These are phyloP conservation scores for Meriones unguiculatus DNA, from an alignment of 2,113 vertebrate species.

Conservation along the genomic window DNA sequence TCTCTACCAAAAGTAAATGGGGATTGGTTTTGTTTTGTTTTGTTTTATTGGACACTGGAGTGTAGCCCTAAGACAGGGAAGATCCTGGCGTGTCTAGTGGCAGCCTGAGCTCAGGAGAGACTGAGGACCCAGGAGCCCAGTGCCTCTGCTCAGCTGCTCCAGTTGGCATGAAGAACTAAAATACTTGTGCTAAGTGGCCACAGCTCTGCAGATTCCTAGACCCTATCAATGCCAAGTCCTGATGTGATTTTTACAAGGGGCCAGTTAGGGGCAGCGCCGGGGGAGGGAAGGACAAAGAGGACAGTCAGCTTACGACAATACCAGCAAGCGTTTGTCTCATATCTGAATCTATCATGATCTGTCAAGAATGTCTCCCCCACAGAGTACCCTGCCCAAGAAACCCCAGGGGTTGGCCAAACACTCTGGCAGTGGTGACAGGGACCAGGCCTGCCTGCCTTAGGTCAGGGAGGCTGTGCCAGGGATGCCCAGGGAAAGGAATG, in stretches of 20 bases:
- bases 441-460: not conserved
- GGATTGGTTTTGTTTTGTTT: not conserved
- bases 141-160: too few species aligned
- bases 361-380: slow-evolving; percentile 42
- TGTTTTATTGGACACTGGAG: not conserved
- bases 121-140: not conserved
- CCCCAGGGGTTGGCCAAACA: not conserved
- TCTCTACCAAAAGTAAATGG: not conserved
- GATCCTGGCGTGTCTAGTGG: not conserved
- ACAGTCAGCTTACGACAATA: not conserved
- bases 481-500: not conserved
- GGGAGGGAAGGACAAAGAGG: not conserved
- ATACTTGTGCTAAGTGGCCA: not conserved
- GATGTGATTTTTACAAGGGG: not conserved
- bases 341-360: not conserved
- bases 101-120: accelerated
- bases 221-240: not conserved
- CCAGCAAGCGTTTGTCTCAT: not conserved
- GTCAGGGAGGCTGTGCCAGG: not conserved
- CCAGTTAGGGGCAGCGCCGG: not conserved
- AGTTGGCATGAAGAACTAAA: not conserved
- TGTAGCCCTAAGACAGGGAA: not conserved
- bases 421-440: not conserved
- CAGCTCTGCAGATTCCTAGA: not conserved
- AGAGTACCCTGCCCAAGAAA: not conserved